Percentiles rank a stretch among this genome's conserved stretches.
Evolutionary conservation across 1,140 invertebrate species (phyloP).

Genomic region (Pseudomyrmex gracilis): DNA sequence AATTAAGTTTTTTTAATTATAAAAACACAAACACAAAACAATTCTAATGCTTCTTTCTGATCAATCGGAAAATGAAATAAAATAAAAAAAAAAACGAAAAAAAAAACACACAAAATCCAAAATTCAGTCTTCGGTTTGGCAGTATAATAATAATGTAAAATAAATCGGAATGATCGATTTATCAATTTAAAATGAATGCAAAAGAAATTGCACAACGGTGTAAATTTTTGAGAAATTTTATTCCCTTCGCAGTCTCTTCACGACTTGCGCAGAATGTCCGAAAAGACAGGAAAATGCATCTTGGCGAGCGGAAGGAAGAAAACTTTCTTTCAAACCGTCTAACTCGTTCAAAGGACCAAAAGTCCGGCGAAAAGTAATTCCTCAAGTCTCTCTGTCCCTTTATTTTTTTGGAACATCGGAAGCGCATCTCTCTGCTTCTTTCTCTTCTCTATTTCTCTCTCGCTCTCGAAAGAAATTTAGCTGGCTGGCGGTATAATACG

Average conservation of each 20-base stretch:
- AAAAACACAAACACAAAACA: too few species aligned
- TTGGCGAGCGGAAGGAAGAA: neutral
- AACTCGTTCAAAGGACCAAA: slow-evolving; percentile 48
- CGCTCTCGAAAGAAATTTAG: slow-evolving; percentile 67
- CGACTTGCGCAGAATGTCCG: neutral
- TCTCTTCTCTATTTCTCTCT: neutral
- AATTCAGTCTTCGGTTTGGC: too few species aligned
- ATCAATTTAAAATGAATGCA: neutral
- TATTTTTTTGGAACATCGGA: slow-evolving; percentile 52
- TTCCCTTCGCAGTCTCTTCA: neutral
- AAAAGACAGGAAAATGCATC: neutral
- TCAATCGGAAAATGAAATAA: too few species aligned
- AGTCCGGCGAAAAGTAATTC: slow-evolving; percentile 58
- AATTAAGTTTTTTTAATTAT: too few species aligned
- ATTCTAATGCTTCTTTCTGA: too few species aligned
- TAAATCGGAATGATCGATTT: too few species aligned
- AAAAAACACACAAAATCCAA: too few species aligned
- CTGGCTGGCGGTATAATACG: slow-evolving; percentile 68
- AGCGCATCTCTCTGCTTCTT: slow-evolving; percentile 17
- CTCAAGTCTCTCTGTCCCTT: slow-evolving; percentile 10
- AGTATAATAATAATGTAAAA: too few species aligned
- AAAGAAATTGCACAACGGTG: too few species aligned
- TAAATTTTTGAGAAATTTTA: neutral
- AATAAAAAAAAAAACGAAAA: too few species aligned
- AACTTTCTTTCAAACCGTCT: slow-evolving; percentile 22